phyloP scores from a whole-genome alignment of 2,113 vertebrate species.

The Arothron firmamentum region DNA sequence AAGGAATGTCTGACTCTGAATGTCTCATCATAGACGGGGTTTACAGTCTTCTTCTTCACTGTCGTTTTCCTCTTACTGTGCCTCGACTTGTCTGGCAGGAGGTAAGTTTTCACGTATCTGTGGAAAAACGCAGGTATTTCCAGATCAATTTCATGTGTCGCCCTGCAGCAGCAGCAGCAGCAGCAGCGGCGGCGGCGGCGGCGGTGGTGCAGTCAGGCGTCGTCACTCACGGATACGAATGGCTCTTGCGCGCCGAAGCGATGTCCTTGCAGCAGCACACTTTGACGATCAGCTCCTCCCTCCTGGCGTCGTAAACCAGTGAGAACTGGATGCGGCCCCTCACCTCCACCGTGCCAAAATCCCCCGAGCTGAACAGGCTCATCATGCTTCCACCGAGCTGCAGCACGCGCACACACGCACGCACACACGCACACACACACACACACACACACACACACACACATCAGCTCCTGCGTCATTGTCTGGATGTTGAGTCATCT shows the following conservation, averaged over 20 bases:
- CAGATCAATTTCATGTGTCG: neutral
- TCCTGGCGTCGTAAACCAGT: constrained; percentile 77
- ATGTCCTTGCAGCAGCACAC: constrained; percentile 86
- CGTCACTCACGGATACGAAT: constrained; percentile 87
- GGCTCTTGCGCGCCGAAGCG: constrained; percentile 81
- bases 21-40: constrained; percentile 89
- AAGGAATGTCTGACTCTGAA: constrained; percentile 76
- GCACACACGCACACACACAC: too few relatives aligned
- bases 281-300: constrained; percentile 81
- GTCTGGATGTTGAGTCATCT: constrained; percentile 55
- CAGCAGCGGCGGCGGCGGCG: too few relatives aligned
- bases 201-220: neutral
- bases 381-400: constrained; percentile 89
- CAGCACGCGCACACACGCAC: constrained; percentile 5
- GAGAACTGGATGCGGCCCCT: constrained; percentile 84
- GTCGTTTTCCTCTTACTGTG: constrained; percentile 91
- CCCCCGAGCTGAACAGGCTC: constrained; percentile 88
- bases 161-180: neutral
- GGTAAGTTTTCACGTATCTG: constrained; percentile 94
- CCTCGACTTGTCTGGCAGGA: constrained; percentile 88
- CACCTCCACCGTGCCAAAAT: constrained; percentile 81
- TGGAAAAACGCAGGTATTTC: neutral
- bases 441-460: neutral
- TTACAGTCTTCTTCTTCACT: constrained; percentile 86
- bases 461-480: constrained; percentile 51